Evolutionary conservation across 2,888 invertebrate genomes (phyloP), one percentile per base, ranked within the genome.

Genomic region (Cerastoderma edule): DNA sequence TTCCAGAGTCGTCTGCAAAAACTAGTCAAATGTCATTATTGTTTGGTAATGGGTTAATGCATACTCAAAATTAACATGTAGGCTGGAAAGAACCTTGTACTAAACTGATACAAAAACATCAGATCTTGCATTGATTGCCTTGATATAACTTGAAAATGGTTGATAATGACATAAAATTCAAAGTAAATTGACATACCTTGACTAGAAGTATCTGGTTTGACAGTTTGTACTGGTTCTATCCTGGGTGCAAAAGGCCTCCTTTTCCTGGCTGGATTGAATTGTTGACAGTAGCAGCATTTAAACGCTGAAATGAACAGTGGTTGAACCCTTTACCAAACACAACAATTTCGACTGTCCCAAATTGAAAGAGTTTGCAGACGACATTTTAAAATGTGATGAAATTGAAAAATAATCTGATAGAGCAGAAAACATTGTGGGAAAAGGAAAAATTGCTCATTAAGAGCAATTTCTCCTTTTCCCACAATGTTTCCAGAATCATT

Each of bases 211-310:
- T 46, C 44, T 22, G 30, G 70, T 50, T 10, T 39, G 13, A 19
- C 30, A 33, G 48, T 50, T 32, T 27, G 64, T 19, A 22, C 35
- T 6, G 72, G 79, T 35, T 89, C 90, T 57, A 91, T 85, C 46
- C 86, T 85, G 10, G 97, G 97, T 32, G 97, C 97, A 50, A 95
- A 94, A 0, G 97, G 97, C 44, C 96, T 95, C 89, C 96, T 95
- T 91, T 98, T 98, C 76, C 96, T 95, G n/a, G 98, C 96, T 32
- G 96, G 96, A 94, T 99, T 98, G 91, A 96, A 94, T 39, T 95
- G 94, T 74, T 95, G 95, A 93, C 99, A 99, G 93, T 98, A 98
- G 86, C 97, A 97, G 93, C 99, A 99, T 66, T 95, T 94, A 93
- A 96, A 99, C 57, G 96, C 96, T 94, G 80, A 3, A 88, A 65